Conservation (phyloP, 1,140 invertebrate genomes). For the Drosophila ercepeae region DNA sequence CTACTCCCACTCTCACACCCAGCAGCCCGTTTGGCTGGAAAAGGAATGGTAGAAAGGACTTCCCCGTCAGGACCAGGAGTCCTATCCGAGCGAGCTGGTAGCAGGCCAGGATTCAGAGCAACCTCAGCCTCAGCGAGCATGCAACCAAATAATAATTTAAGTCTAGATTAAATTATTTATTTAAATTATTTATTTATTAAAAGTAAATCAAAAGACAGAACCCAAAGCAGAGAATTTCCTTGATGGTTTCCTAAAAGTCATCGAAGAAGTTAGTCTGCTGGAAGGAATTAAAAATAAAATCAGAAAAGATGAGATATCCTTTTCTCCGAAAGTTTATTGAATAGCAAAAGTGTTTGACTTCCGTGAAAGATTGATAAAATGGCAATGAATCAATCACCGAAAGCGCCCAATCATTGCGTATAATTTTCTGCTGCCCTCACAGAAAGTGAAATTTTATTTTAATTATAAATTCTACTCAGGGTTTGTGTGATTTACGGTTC, state of each 20-base stretch:
- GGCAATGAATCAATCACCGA: slow-evolving; percentile 4
- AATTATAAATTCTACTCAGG: slow-evolving; percentile 53
- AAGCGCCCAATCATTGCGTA: slow-evolving; percentile 19
- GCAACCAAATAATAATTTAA: slow-evolving; percentile 83
- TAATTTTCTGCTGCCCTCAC: slow-evolving; percentile 9
- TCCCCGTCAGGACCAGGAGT: not conserved
- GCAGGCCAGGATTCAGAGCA: slow-evolving; percentile 48
- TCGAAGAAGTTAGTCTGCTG: slow-evolving; percentile 21
- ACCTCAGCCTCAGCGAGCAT: slow-evolving; percentile 71
- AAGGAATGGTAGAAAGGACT: slow-evolving; percentile 72
- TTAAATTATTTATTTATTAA: slow-evolving; percentile 60
- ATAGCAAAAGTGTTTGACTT: not conserved
- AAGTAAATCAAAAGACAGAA: slow-evolving; percentile 16
- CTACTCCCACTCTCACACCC: slow-evolving; percentile 79
- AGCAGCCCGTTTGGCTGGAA: slow-evolving; percentile 82
- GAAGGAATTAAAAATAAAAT: not conserved
- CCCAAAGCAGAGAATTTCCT: slow-evolving; percentile 21
- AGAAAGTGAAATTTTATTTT: slow-evolving; percentile 68
- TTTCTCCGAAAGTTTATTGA: not conserved
- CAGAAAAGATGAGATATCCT: not conserved
- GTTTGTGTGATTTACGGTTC: slow-evolving; percentile 66
- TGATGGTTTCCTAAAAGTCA: not conserved
- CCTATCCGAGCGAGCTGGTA: slow-evolving; percentile 39
- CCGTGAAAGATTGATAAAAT: no score
- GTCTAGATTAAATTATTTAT: slow-evolving; percentile 80